Conservation (phyloP, 2,888 invertebrate species). For the Dryadula phaetusa region DNA sequence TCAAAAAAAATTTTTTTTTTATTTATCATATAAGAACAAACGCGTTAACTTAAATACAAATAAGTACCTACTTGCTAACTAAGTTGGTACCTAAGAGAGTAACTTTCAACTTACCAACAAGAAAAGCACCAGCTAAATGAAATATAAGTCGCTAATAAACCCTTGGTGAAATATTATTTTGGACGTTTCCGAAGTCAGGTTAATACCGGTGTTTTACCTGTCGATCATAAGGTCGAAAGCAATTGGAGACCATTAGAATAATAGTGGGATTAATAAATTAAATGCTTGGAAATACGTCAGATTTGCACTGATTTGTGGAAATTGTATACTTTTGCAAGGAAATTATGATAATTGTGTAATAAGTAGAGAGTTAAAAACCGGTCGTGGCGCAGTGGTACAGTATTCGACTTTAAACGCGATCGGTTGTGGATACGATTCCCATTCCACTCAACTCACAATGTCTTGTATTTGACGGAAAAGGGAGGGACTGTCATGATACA, state of each 20-base stretch:
- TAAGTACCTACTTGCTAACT: no score
- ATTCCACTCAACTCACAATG: no score
- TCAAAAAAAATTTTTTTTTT: no score
- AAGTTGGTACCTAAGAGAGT: not conserved
- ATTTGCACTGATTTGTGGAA: not conserved
- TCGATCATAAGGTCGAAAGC: slow-evolving; percentile 27
- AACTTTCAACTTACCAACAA: not conserved
- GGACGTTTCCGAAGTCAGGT: not conserved
- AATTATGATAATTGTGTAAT: no score
- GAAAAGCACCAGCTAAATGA: not conserved
- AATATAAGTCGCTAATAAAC: not conserved
- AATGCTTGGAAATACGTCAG: not conserved
- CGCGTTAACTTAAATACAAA: no score
- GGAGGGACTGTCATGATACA: no score
- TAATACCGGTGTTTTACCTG: slow-evolving; percentile 31
- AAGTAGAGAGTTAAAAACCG: not conserved
- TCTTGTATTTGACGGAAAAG: no score
- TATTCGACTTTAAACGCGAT: no score
- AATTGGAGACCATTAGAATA: slow-evolving; percentile 26
- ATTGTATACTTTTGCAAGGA: not conserved
- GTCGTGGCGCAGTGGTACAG: no score
- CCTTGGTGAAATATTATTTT: not conserved
- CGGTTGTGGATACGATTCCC: no score
- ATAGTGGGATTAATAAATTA: not conserved
- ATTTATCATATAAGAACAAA: no score